Evolutionary conservation across 2,113 vertebrate genomes (phyloP), one percentile per base, ranked within the genome.

Genomic region (Hemiprocne comata): DNA sequence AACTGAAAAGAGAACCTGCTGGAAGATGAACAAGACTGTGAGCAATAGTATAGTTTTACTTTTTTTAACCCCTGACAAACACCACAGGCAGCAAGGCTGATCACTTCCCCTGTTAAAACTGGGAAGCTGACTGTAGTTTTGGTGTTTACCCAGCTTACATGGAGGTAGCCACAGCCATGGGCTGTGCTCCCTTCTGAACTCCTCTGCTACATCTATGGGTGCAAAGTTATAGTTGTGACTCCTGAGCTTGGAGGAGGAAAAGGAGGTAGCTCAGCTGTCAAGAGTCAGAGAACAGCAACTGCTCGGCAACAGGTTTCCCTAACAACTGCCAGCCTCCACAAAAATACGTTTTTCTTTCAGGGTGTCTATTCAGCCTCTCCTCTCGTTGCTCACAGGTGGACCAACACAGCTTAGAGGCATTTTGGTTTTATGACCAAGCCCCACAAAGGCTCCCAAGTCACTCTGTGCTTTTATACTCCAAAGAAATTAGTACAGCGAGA

Each of bases 151-250:
- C 48, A 81, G 16, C 3, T 55, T 11, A 28, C 3, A 2, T 3
- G 28, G 29, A 57, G 46, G 54, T 23, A 76, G n/a, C 42, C 44
- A 26, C 23, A 1, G 4, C n/a, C 51, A 61, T 0, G 1, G 46
- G 36, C 54, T 82, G 33, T 0, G 3, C 13, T 75, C 4, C 23
- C 29, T 25, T 90, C 78, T 60, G 57, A 50, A 10, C 4, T 13
- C 14, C 40, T 83, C n/a, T 1, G 1, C 65, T 46, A 5, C 0
- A 1, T 5, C 9, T 76, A 0, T 12, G 29, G 54, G 11, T 62
- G 64, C 42, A 40, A 87, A 80, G 34, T 13, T 38, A 54, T 33
- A 71, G 25, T 6, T 73, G 29, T 0, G 2, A 26, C 38, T 91
- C 33, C 14, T 66, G 66, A 24, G 29, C 79, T 88, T 78, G 55